phyloP scores from a whole-genome alignment of 2,113 vertebrate genomes.

The Labeo catla region DNA sequence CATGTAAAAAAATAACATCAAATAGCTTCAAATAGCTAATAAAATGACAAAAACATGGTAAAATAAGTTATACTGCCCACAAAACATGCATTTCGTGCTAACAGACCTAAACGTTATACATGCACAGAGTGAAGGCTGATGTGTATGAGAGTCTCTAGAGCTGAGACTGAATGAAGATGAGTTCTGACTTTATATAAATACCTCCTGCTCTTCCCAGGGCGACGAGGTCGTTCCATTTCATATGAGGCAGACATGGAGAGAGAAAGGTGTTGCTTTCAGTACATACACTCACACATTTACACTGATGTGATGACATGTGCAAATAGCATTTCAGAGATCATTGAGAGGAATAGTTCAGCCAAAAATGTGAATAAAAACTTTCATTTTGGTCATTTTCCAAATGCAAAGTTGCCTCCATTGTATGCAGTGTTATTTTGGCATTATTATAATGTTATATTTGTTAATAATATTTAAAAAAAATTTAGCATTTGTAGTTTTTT shows the following conservation, averaged over 20 bases:
- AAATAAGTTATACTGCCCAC: neutral
- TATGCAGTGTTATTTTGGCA: neutral
- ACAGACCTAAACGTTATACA: neutral
- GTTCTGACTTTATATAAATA: conserved; percentile 65
- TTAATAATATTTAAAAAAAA: neutral
- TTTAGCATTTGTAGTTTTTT: no score
- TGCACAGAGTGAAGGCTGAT: neutral
- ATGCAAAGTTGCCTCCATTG: neutral
- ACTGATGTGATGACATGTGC: conserved; percentile 14
- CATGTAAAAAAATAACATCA: neutral
- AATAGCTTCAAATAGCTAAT: neutral
- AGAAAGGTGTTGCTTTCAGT: conserved; percentile 87
- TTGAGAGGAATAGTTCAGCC: conserved; percentile 10
- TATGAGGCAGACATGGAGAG: conserved; percentile 89
- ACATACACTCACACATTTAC: conserved; percentile 52
- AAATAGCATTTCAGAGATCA: conserved; percentile 26
- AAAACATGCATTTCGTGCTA: neutral
- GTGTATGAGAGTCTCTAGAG: neutral
- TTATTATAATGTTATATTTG: neutral
- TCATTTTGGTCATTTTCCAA: neutral
- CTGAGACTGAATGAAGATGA: conserved; percentile 37
- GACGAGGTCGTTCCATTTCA: conserved; percentile 88
- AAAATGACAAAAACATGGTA: neutral
- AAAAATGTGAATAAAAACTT: neutral
- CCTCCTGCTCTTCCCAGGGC: conserved; percentile 97